Evolutionary conservation across 2,113 vertebrate species (phyloP).

Genomic region (Dasyurus viverrinus): DNA sequence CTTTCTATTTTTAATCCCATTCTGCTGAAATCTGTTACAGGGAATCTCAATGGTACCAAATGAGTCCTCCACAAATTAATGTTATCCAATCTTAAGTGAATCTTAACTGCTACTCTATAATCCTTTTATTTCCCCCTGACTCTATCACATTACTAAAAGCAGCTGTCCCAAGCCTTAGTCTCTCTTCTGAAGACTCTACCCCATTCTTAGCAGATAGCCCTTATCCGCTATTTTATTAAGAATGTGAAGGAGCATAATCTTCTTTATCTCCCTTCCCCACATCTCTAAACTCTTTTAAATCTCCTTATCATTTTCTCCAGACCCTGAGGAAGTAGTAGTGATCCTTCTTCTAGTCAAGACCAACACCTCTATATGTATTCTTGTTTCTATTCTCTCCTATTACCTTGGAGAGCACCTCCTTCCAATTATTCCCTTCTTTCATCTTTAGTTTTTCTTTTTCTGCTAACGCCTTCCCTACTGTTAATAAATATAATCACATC

Average conservation of each 20-base stretch:
- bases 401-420: neutral
- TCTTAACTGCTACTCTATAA: neutral
- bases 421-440: neutral
- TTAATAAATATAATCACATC: neutral
- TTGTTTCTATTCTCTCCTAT: neutral
- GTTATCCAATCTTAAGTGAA: neutral
- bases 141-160: neutral
- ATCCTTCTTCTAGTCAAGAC: neutral
- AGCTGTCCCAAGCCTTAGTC: neutral
- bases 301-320: neutral
- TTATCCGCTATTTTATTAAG: neutral
- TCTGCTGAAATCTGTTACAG: neutral
- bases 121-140: neutral
- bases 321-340: neutral
- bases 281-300: neutral
- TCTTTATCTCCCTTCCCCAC: neutral
- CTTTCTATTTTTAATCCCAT: neutral
- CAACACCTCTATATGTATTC: neutral
- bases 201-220: neutral
- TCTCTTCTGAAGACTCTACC: neutral
- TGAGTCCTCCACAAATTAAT: neutral
- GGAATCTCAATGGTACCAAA: neutral
- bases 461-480: neutral
- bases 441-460: neutral
- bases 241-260: neutral